Percentiles rank a stretch among this genome's conserved stretches.
These are phyloP conservation scores for Elgaria multicarinata DNA, from an alignment of 2,113 vertebrate species.

Conservation along the genomic window DNA sequence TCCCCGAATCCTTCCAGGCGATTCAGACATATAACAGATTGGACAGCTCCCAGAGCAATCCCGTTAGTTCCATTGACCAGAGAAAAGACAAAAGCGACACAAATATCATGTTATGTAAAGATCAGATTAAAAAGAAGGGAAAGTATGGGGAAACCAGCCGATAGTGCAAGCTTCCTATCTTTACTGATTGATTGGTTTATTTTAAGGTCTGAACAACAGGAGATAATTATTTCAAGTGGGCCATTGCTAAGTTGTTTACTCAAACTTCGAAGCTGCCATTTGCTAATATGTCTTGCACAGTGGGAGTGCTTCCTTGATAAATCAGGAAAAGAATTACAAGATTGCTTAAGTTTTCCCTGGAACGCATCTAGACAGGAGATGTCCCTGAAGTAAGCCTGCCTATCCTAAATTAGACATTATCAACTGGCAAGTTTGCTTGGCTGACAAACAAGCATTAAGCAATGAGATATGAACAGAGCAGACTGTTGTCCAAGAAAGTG, in stretches of 20 bases:
- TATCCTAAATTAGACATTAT: not conserved
- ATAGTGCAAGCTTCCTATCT: not conserved
- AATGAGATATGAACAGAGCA: too few species aligned
- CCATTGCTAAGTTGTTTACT: not conserved
- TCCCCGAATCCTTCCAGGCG: not conserved
- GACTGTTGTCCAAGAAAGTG: not conserved
- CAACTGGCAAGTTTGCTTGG: not conserved
- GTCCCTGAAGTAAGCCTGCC: not conserved
- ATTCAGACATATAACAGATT: not conserved
- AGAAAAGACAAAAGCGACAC: not conserved
- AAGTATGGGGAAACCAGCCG: too few species aligned
- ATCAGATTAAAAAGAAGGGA: not conserved
- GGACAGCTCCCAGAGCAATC: not conserved
- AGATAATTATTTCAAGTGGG: not conserved
- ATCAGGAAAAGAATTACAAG: not conserved
- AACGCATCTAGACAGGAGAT: not conserved
- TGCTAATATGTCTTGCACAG: not conserved
- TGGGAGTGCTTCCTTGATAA: not conserved
- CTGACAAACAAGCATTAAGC: too few species aligned
- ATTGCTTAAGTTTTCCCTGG: not conserved
- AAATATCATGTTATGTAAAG: not conserved
- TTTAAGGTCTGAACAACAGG: not conserved
- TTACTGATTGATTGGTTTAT: not conserved
- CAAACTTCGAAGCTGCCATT: not conserved
- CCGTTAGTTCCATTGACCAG: not conserved